These are phyloP conservation scores for Propithecus deckenii DNA, from an alignment of 2,797 vertebrate species.

Conservation along the genomic window DNA sequence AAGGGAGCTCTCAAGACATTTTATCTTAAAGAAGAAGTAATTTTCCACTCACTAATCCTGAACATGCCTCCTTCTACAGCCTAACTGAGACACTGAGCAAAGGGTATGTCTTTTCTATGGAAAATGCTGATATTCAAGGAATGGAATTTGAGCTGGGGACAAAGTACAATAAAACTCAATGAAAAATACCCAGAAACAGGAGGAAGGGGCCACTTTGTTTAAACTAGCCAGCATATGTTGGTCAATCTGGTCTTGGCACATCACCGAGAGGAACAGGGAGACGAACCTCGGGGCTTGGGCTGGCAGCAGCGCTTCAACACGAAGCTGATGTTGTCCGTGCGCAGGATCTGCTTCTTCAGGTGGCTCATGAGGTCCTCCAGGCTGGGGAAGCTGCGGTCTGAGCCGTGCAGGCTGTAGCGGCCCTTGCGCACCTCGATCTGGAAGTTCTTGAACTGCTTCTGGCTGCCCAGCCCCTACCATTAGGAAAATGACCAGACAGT, in stretches of 20 bases:
- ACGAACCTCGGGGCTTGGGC: slow-evolving; percentile 95
- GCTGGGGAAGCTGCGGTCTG: slow-evolving; percentile 86
- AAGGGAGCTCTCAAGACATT: background rate
- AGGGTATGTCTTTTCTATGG: background rate
- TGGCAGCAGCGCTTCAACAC: slow-evolving; percentile 94
- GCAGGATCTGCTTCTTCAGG: slow-evolving; percentile 93
- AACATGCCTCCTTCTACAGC: background rate
- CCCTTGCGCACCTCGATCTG: slow-evolving; percentile 92
- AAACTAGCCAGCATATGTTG: background rate
- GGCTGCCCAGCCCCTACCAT: slow-evolving; percentile 73
- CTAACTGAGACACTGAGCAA: background rate
- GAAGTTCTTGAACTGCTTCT: slow-evolving; percentile 96
- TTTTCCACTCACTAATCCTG: background rate
- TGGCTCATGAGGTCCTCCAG: slow-evolving; percentile 93
- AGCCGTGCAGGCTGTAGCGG: slow-evolving; percentile 90
- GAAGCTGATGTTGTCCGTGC: slow-evolving; percentile 95
- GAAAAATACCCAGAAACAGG: background rate
- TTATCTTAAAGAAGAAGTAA: background rate
- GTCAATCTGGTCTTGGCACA: background rate
- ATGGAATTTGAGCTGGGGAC: background rate
- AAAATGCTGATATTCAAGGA: background rate
- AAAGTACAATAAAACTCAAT: background rate
- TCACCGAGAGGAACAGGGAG: background rate
- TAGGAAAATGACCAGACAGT: background rate
- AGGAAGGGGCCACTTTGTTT: background rate